phyloP scores from a whole-genome alignment of 1,140 invertebrate genomes.

The Hydropsyche tenuis region DNA sequence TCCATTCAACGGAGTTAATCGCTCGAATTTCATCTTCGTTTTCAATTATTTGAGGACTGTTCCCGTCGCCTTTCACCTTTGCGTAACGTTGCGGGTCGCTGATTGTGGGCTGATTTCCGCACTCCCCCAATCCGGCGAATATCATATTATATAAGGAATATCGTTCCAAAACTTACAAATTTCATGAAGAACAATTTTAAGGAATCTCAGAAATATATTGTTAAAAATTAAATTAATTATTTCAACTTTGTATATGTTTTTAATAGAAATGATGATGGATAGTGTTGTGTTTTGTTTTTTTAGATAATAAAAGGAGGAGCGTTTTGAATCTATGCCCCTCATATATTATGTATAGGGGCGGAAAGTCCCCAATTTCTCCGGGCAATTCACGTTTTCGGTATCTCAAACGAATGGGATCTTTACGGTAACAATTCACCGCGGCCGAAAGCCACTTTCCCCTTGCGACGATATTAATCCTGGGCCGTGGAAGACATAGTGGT shows the following conservation, averaged over 20 bases:
- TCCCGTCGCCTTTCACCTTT: background rate
- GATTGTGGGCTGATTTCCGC: background rate
- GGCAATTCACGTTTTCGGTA: background rate
- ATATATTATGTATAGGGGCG: no score
- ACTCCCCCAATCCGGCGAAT: no score
- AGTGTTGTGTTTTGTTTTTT: no score
- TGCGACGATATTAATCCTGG: slow-evolving; percentile 4
- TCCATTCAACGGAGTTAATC: background rate
- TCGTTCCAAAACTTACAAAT: no score
- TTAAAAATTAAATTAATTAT: no score
- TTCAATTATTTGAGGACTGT: background rate
- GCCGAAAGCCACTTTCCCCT: slow-evolving; percentile 1
- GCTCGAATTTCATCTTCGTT: background rate
- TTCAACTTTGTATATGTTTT: no score
- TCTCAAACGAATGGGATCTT: background rate
- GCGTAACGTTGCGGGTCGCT: background rate
- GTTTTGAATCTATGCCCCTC: no score
- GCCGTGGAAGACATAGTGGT: background rate
- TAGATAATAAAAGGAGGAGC: no score
- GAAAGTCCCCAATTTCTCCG: background rate
- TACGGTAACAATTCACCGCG: background rate
- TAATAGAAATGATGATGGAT: no score
- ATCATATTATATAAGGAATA: no score
- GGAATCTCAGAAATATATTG: no score
- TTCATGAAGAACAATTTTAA: no score